Base-by-base conservation (phyloP, 2,797 vertebrate genomes). In the Alcedo quadribrachys region DNA sequence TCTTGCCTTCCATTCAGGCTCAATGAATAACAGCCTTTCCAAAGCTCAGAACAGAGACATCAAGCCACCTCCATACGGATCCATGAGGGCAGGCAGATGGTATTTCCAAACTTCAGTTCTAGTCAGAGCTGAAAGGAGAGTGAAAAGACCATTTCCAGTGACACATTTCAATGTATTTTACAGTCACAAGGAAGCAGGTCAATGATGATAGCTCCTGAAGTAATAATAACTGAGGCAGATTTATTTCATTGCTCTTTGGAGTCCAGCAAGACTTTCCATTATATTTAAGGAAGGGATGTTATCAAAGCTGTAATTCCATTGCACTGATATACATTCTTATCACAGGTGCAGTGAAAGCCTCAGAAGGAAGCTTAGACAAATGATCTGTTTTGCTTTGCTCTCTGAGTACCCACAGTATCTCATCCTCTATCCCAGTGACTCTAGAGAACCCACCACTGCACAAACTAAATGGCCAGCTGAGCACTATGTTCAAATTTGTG, bases 191-290 rank as follows among this genome's bases (percentile, higher is more conserved):
- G 58, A 87, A 78, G 45, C 63, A 84, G 62, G 74, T 62, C 66
- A 85, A 76, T 83, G 83, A 81, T 25, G 43, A 90, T 70, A 88
- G 75, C 25, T 91, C 75, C 60, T 92, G 67, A 88, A 91, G 57
- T 48, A 74, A 35, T 53, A 85, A 74, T 27, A 86, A 74, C 46
- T 9, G 51, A 57, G 58, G 33, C 32, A 92, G 62, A 89, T 92
- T 81, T 83, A 93, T 67, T 60, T 74, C 66, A 40, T 33, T 85
- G 85, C 43, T 76, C 77, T 92, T 71, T 70, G 62, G 82, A 93
- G 40, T 45, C 55, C 45, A 84, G 67, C 1, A 12, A 76, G 51
- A 63, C 67, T 66, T 90, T 73, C 69, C 75, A 27, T 55, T 40
- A 11, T 53, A 45, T 73, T 91, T 60, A 92, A 60, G 55, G 30